A percentile compares a stretch with the other conserved stretches of the same genome.
Conservation (phyloP, 2,888 invertebrate genomes). For the Hyposoter dolosus region DNA sequence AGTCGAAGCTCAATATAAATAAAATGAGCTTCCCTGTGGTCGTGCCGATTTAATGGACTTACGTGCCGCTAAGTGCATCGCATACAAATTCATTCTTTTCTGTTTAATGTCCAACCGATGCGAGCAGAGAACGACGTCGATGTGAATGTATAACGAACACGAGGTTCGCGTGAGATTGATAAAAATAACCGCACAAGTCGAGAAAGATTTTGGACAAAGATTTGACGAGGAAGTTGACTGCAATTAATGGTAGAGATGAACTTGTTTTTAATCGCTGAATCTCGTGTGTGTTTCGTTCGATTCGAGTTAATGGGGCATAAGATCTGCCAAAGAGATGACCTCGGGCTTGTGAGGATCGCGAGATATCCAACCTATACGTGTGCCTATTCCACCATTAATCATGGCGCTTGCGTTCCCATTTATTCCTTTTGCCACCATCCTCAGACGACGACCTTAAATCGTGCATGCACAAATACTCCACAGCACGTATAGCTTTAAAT, state of each 20-base stretch:
- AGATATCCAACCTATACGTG: background rate
- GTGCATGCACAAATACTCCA: background rate
- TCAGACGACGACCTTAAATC: background rate
- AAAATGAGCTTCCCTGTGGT: background rate
- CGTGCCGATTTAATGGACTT: background rate
- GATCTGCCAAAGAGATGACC: background rate
- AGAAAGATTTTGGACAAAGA: background rate
- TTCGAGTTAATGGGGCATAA: background rate
- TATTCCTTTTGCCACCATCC: background rate
- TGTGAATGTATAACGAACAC: background rate
- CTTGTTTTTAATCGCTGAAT: background rate
- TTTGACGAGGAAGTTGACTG: background rate
- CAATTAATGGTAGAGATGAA: background rate
- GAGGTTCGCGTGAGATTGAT: background rate
- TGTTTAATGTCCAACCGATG: background rate
- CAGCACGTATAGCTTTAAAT: background rate
- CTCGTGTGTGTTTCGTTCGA: background rate
- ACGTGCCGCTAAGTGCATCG: background rate
- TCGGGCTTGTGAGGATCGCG: background rate
- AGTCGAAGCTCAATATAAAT: background rate
- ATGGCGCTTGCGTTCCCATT: background rate
- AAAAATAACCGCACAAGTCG: background rate
- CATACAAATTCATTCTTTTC: background rate
- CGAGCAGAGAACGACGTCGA: background rate
- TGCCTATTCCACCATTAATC: background rate